phyloP scores from a whole-genome alignment of 2,888 invertebrate species.

The Leptopilina myrica region DNA sequence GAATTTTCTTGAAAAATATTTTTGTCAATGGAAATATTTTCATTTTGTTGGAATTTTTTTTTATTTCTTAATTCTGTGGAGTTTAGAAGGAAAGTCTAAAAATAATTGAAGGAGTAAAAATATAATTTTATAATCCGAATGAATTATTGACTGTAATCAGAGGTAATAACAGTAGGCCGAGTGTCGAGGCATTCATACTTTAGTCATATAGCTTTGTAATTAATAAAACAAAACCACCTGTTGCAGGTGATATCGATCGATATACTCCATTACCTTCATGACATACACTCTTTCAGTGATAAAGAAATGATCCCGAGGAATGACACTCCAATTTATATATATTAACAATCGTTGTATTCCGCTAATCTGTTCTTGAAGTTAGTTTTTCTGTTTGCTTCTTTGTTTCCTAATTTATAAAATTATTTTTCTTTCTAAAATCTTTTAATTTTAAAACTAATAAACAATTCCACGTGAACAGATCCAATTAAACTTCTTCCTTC shows the following conservation, averaged over 20 bases:
- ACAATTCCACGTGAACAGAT: too few species aligned
- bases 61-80: not conserved
- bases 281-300: constrained; percentile 30
- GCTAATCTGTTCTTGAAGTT: too few species aligned
- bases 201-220: constrained; percentile 51
- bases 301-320: constrained; percentile 10
- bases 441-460: too few species aligned
- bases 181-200: constrained; percentile 16
- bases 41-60: not conserved
- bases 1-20: too few species aligned
- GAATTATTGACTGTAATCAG: not conserved
- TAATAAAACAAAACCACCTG: constrained; percentile 72
- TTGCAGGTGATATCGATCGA: constrained; percentile 59
- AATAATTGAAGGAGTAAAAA: not conserved
- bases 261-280: constrained; percentile 6
- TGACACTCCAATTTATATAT: not conserved
- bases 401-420: too few species aligned
- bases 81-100: not conserved
- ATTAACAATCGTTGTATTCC: not conserved
- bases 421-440: too few species aligned
- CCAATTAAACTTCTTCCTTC: too few species aligned
- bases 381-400: too few species aligned
- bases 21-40: not conserved
- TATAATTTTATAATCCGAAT: not conserved
- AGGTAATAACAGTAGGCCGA: not conserved